Percentiles rank a stretch among this genome's conserved stretches.
Evolutionary conservation across 2,113 vertebrate genomes (phyloP).

Genomic region (Oryzias celebensis): DNA sequence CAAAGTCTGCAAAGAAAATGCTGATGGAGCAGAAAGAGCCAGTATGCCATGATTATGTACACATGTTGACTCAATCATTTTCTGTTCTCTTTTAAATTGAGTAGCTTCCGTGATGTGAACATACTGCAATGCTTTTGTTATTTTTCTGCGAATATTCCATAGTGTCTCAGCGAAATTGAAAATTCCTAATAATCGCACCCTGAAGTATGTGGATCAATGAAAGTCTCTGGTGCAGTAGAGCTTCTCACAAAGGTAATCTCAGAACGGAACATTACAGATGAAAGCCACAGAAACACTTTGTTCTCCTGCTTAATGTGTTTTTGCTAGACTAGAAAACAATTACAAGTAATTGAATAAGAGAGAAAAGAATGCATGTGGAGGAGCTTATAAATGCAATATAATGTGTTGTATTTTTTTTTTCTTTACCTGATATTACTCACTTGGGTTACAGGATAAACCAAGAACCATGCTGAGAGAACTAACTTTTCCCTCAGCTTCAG

Average conservation of each 20-base stretch:
- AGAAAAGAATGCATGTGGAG: neutral
- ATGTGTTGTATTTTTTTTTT: conserved; percentile 9
- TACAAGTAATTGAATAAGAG: neutral
- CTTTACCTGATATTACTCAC: conserved; percentile 8
- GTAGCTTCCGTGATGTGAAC: too few species aligned
- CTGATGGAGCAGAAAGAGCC: too few species aligned
- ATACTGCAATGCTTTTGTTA: too few species aligned
- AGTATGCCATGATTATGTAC: too few species aligned
- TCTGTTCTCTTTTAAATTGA: too few species aligned
- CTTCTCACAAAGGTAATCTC: neutral
- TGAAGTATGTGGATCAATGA: conserved; percentile 1
- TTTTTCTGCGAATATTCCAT: too few species aligned
- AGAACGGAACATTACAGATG: neutral
- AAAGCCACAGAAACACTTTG: neutral
- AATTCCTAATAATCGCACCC: too few species aligned
- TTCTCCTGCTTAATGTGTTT: neutral
- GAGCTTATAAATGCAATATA: conserved; percentile 12
- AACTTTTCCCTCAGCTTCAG: too few species aligned
- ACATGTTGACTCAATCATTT: too few species aligned
- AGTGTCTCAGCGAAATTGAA: too few species aligned
- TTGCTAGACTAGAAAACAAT: neutral
- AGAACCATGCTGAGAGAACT: neutral
- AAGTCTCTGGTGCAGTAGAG: conserved; percentile 1
- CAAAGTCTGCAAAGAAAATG: too few species aligned
- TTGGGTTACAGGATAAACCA: neutral